These are phyloP conservation scores for Diuraphis noxia DNA, from an alignment of 1,140 invertebrate genomes.

Conservation along the genomic window DNA sequence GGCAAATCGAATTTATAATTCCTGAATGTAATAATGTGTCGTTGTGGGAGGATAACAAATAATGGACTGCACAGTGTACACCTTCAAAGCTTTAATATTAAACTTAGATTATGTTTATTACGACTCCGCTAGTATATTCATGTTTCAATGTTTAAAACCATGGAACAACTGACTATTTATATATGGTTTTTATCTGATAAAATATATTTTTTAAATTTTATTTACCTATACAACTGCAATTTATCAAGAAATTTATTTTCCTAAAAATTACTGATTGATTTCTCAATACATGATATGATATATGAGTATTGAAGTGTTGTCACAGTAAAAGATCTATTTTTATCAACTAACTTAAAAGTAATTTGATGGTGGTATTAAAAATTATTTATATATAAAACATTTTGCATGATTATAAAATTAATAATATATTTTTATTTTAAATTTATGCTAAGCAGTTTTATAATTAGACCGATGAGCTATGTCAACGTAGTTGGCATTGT, in stretches of 20 bases:
- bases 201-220: neutral
- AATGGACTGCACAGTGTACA: neutral
- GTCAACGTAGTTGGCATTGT: constrained; percentile 25
- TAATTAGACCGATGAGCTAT: constrained; percentile 34
- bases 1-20: neutral
- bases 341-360: neutral
- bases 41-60: neutral
- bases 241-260: neutral
- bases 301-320: neutral
- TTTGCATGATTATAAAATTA: neutral
- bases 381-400: neutral
- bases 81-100: neutral
- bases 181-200: neutral
- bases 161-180: neutral
- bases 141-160: neutral
- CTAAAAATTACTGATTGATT: neutral
- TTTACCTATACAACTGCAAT: neutral
- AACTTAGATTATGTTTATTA: neutral
- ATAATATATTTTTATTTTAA: neutral
- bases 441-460: neutral
- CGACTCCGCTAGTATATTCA: neutral
- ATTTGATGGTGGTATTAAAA: neutral
- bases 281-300: neutral
- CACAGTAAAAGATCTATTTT: neutral
- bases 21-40: neutral